A percentile compares a stretch with the other conserved stretches of the same genome.
Conservation (phyloP, 2,888 invertebrate species). For the Nymphalis urticae region DNA sequence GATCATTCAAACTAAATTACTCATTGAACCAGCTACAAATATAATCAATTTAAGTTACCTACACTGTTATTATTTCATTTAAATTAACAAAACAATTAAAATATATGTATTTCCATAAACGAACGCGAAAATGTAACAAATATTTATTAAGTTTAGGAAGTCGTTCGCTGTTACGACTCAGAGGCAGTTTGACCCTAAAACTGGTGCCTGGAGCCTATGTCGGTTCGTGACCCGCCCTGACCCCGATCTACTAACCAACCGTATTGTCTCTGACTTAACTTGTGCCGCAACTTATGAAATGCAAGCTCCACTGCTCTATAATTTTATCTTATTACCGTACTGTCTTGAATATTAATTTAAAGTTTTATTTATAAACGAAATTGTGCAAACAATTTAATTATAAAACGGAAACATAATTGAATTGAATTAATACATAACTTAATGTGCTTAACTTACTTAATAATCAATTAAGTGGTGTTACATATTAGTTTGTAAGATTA, state of each 20-base stretch:
- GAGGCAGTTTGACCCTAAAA: constrained; percentile 65
- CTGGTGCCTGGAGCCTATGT: constrained; percentile 49
- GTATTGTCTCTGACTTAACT: constrained; percentile 61
- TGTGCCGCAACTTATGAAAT: constrained; percentile 33
- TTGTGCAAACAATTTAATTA: not conserved
- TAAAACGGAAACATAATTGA: no score
- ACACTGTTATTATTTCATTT: not conserved
- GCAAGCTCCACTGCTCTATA: constrained; percentile 13
- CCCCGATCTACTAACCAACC: constrained; percentile 74
- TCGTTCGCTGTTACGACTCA: constrained; percentile 35
- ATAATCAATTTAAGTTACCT: not conserved
- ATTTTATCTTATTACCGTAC: constrained; percentile 3
- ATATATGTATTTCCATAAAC: constrained; percentile 18
- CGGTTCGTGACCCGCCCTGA: constrained; percentile 75
- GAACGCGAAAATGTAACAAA: constrained; percentile 28
- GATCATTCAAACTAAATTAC: no score
- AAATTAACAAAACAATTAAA: not conserved
- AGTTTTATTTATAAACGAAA: not conserved
- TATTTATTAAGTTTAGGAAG: constrained; percentile 36
- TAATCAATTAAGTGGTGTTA: no score
- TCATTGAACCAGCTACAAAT: not conserved
- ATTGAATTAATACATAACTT: no score
- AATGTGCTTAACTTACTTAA: no score
- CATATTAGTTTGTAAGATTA: no score
- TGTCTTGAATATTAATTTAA: not conserved